Percentiles rank a stretch among this genome's conserved stretches.
These are phyloP conservation scores for Acrocephalus arundinaceus DNA, from an alignment of 2,113 vertebrate genomes.

Conservation along the genomic window DNA sequence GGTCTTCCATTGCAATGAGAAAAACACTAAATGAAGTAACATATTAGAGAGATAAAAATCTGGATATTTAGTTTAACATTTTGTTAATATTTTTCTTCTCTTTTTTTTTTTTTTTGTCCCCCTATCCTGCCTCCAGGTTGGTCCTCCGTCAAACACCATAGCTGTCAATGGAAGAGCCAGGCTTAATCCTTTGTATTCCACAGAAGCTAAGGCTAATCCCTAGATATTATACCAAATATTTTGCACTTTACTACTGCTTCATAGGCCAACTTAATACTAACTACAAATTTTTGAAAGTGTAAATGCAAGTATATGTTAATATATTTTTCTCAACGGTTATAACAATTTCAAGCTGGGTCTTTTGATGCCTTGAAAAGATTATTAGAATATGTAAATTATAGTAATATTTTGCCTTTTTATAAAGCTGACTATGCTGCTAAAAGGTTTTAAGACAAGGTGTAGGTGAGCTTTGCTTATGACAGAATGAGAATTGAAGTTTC, in stretches of 20 bases:
- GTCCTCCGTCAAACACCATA: conserved; percentile 72
- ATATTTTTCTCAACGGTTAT: conserved; percentile 66
- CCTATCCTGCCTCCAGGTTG: conserved; percentile 63
- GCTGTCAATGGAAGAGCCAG: conserved; percentile 75
- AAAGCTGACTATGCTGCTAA: conserved; percentile 73
- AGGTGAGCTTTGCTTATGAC: conserved; percentile 53
- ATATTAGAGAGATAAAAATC: background rate
- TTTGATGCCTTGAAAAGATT: conserved; percentile 66
- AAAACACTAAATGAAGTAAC: conserved; percentile 7
- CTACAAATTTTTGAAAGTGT: conserved; percentile 59
- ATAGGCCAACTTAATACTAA: conserved; percentile 40
- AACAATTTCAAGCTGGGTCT: conserved; percentile 52
- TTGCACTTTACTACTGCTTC: conserved; percentile 57
- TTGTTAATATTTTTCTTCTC: background rate
- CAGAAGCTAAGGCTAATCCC: conserved; percentile 59
- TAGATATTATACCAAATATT: conserved; percentile 52
- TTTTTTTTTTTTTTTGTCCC: background rate
- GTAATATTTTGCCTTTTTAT: conserved; percentile 62
- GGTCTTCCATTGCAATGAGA: background rate
- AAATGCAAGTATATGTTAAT: conserved; percentile 77
- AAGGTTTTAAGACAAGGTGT: conserved; percentile 49
- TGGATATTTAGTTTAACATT: background rate
- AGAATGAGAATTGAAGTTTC: conserved; percentile 24
- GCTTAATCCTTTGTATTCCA: conserved; percentile 47
- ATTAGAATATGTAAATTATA: conserved; percentile 75